Percentiles rank a stretch among this genome's conserved stretches.
Evolutionary conservation across 1,140 invertebrate genomes (phyloP).

Genomic region (Musca vetustissima): DNA sequence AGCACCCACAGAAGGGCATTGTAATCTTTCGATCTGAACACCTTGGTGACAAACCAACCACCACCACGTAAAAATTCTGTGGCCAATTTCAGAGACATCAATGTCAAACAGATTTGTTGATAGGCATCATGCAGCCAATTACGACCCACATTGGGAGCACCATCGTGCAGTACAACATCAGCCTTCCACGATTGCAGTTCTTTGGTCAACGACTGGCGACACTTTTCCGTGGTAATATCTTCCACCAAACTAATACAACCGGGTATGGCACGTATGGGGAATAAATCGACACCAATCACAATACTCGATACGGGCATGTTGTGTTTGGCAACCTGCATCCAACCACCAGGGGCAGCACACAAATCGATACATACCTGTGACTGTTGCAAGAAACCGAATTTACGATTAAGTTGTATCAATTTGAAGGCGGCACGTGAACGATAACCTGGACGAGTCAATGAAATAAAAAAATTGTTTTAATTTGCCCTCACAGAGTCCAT

Average conservation of each 20-base stretch:
- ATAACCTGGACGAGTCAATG: too few relatives aligned
- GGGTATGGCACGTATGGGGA: constrained; percentile 89
- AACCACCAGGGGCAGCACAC: constrained; percentile 98
- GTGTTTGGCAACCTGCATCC: constrained; percentile 99
- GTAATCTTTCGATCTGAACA: constrained; percentile 99
- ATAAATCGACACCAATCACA: constrained; percentile 94
- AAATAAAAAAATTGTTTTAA: constrained; percentile 37
- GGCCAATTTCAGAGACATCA: constrained; percentile 91
- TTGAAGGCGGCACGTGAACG: constrained; percentile 98
- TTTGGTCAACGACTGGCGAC: constrained; percentile 73
- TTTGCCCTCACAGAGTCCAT: too few relatives aligned
- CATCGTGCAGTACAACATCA: constrained; percentile 95
- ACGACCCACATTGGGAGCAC: constrained; percentile 97
- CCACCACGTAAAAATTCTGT: constrained; percentile 89
- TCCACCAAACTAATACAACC: constrained; percentile 88
- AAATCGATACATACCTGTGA: constrained; percentile 96
- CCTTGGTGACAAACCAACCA: constrained; percentile 98
- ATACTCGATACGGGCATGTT: constrained; percentile 97
- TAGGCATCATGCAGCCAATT: constrained; percentile 99
- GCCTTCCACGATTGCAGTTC: constrained; percentile 95
- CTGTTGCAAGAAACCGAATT: constrained; percentile 96
- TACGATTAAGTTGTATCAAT: constrained; percentile 95
- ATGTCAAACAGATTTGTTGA: constrained; percentile 85
- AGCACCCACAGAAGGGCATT: constrained; percentile 93
- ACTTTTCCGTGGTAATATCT: constrained; percentile 97